Base-by-base conservation (phyloP, 2,888 invertebrate genomes). In the Ariolimax columbianus region DNA sequence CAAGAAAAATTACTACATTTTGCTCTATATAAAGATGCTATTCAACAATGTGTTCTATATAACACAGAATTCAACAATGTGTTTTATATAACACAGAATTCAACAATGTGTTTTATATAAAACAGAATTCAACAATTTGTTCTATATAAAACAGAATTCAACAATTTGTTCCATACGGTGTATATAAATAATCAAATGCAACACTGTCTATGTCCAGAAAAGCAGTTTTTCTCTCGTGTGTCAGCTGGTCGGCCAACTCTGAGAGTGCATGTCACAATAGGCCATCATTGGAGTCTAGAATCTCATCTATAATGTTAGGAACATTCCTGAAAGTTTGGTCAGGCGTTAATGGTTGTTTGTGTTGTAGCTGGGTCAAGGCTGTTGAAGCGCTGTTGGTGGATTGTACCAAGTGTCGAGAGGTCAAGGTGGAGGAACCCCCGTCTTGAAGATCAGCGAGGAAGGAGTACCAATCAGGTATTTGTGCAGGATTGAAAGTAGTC, bases 371-470 rank as follows among this genome's bases (percentile, higher is more conserved):
- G 11, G 72, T 84, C 40, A 84, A 1, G 51, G 36, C 51, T 19
- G 26, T 23, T 59, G 75, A 33, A 11, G 63, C 33, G 7, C n/a
- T 63, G 1, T 82, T 72, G 30, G 7, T 66, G 2, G 86, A 86
- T 0, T 82, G 73, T 0, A 63, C 82, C 19, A 73, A 82, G 26
- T 82, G 82, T 9, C 79, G 36, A 9, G 83, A 68, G 23, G 83
- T 77, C 36, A 79, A 43, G 17, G 75, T 26, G 26, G 83, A 73
- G 4, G 68, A 36, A 23, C 43, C 38, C 26, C 85, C 75, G 30
- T 87, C 86, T 36, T 80, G n/a, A 63, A 87, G 84, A 30, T 87
- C 86, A 38, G 72, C 84, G 30, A 87, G 72, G 77, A 84, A 86
- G 23, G 86, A 86, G 75, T 87, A 87, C 84, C 83, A 86, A 36